Base-by-base conservation (phyloP, 1,140 invertebrate species). In the Zaprionus camerounensis region DNA sequence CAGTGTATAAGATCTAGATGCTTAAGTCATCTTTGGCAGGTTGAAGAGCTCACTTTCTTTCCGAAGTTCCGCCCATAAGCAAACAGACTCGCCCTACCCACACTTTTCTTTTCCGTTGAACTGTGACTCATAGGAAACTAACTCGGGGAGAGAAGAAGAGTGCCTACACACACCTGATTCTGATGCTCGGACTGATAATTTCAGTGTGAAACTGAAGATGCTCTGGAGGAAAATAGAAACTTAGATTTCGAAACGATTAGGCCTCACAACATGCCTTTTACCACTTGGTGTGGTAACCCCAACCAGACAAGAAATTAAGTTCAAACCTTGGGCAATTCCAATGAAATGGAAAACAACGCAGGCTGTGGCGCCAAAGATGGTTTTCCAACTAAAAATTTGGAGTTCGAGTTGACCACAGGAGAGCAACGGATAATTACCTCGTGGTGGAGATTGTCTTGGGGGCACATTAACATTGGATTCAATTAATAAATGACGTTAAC, bases 401-500 rank as follows among this genome's bases (percentile, higher is more conserved):
- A 11, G 31, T 34, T 44, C 15, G 46, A 22, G 55, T 53, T 79
- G 75, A 87, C 82, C 83, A 66, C 83, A 87, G 83, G 82, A 82
- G 82, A 64, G 74, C 55, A 34, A 57, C 51, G 75, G 63, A 82
- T 86, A 86, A 86, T 86, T 87, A 83, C 64, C 71, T 55, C 22
- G 20, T 51, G 20, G 46, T 22, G 71, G 59, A 73, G 75, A 77
- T 65, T 80, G 65, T 72, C 78, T 78, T 71, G 71, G 62, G 65
- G 69, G 68, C 64, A 72, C 41, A 74, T 77, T 75, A 75, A 70
- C 71, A 75, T 81, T 76, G 71, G 61, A 63, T 90, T 88, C 85
- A 88, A 88, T 88, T 90, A 88, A 88, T 88, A 90, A 90, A 88
- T 88, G 84, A 90, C 84, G 85, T 88, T 88, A 88, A 88, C 85